Percentiles rank a stretch among this genome's conserved stretches.
phyloP scores from a whole-genome alignment of 2,888 invertebrate species.

The Stomorhina lunata region DNA sequence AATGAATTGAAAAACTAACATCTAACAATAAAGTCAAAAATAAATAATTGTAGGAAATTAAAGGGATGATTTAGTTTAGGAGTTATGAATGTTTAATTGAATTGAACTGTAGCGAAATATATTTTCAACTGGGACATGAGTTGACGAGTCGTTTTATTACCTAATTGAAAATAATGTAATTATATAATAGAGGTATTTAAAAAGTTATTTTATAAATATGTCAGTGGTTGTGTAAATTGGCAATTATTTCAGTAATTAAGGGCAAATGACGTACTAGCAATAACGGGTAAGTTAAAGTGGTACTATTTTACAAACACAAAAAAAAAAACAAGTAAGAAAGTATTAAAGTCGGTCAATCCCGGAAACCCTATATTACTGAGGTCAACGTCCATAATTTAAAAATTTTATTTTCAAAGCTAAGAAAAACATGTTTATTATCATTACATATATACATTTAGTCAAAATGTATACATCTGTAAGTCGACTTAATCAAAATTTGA shows the following conservation, averaged over 20 bases:
- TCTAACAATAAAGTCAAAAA: constrained; percentile 8
- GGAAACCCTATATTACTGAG: no score
- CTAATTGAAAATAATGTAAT: constrained; percentile 1
- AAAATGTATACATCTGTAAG: no score
- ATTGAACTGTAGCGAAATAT: not conserved
- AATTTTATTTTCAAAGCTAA: no score
- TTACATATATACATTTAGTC: no score
- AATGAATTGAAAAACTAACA: not conserved
- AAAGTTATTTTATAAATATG: not conserved
- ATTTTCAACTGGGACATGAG: not conserved
- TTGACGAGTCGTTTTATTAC: not conserved
- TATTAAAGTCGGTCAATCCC: no score
- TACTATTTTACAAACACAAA: not conserved
- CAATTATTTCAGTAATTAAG: no score
- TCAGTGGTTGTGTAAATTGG: not conserved
- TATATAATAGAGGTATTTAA: not conserved
- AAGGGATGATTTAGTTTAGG: constrained; percentile 8
- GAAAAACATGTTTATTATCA: no score
- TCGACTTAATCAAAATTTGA: no score
- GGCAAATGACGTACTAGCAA: not conserved
- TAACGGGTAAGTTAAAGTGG: not conserved
- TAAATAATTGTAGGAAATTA: constrained; percentile 32
- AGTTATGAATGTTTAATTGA: not conserved
- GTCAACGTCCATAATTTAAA: no score
- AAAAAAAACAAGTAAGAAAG: no score